phyloP scores from a whole-genome alignment of 2,888 invertebrate species.

The Myopa testacea region DNA sequence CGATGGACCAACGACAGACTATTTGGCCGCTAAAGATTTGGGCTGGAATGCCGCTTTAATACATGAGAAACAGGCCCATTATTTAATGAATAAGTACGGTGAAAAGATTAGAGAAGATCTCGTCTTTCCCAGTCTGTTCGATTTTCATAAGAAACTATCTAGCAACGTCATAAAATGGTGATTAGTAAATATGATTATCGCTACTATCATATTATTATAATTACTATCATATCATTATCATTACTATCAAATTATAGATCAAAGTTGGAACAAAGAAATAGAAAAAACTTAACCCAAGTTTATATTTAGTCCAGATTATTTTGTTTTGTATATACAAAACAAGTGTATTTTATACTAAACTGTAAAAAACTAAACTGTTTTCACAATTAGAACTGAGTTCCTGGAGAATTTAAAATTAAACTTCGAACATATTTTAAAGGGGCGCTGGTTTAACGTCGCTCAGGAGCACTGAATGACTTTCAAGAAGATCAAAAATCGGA shows the following conservation, averaged over 20 bases:
- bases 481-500: constrained; percentile 74
- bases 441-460: constrained; percentile 48
- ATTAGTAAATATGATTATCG: neutral
- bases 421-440: no score
- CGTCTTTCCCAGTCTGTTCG: constrained; percentile 70
- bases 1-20: constrained; percentile 82
- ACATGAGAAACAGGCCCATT: constrained; percentile 64
- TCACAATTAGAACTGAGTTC: no score
- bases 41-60: constrained; percentile 80
- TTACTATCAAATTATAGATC: no score
- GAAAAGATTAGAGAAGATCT: constrained; percentile 65
- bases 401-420: no score
- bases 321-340: no score
- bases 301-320: no score
- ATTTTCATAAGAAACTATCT: constrained; percentile 68
- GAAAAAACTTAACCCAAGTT: no score
- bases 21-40: constrained; percentile 78
- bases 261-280: no score
- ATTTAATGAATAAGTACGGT: constrained; percentile 67
- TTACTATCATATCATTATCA: no score
- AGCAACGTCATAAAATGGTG: constrained; percentile 63
- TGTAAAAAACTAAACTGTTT: no score
- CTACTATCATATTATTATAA: no score
- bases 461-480: constrained; percentile 75
- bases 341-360: no score